These are phyloP conservation scores for Trachythela sp. DNA, from an alignment of 64 coral and sea anemone genomes.

Conservation along the genomic window DNA sequence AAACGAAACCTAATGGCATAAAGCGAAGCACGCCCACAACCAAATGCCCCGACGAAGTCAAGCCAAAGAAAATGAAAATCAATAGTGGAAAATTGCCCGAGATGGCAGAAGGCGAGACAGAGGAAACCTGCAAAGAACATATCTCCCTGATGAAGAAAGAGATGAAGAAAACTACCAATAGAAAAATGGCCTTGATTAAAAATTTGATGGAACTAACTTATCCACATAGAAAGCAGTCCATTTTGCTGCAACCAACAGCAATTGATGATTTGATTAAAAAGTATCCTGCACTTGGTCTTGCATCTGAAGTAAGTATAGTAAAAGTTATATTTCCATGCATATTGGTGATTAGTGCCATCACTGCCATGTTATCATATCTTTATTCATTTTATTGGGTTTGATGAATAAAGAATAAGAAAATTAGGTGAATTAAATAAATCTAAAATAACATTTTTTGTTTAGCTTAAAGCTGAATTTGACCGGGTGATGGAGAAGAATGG, in stretches of 20 bases:
- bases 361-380: not conserved
- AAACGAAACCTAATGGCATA: not conserved
- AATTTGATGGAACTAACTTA: slow-evolving; percentile 1
- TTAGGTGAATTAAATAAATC: not conserved
- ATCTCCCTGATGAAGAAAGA: slow-evolving; percentile 13
- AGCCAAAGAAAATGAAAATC: not conserved
- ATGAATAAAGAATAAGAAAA: not conserved
- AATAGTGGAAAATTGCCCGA: not conserved
- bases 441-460: not conserved
- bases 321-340: not conserved
- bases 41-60: not conserved
- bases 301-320: slow-evolving; percentile 13
- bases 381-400: not conserved
- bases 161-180: slow-evolving; percentile 9
- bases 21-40: not conserved
- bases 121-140: slow-evolving; percentile 1
- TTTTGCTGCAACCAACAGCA: not conserved
- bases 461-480: not conserved
- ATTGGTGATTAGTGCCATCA: not conserved
- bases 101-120: not conserved
- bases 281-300: not conserved
- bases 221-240: not conserved
- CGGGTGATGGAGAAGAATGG: not conserved
- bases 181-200: slow-evolving; percentile 13
- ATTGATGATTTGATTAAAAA: not conserved